These are phyloP conservation scores for Ericerus pela DNA, from an alignment of 1,140 invertebrate species.

Conservation along the genomic window DNA sequence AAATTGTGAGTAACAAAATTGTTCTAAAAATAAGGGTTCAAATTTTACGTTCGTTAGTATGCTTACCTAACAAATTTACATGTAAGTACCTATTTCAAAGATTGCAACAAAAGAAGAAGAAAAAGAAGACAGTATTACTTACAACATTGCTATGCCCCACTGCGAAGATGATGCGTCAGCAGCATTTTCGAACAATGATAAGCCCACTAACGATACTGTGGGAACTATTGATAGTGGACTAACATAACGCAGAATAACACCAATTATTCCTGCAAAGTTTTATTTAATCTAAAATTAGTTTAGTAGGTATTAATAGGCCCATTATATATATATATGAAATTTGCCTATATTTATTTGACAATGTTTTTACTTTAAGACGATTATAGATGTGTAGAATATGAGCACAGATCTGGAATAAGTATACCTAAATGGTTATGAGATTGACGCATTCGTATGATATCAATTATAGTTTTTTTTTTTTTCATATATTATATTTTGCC, in stretches of 20 bases:
- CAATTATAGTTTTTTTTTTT: too few relatives aligned
- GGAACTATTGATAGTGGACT: conserved; percentile 68
- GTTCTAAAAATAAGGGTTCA: conserved; percentile 44
- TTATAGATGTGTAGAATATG: too few relatives aligned
- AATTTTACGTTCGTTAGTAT: neutral
- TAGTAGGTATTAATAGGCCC: too few relatives aligned
- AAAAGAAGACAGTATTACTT: conserved; percentile 26
- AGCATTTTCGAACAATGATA: conserved; percentile 64
- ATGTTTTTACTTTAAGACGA: too few relatives aligned
- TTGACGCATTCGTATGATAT: too few relatives aligned
- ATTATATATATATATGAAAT: too few relatives aligned
- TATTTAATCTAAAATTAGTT: too few relatives aligned
- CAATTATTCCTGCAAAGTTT: conserved; percentile 45
- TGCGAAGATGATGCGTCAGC: conserved; percentile 56
- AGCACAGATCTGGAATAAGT: too few relatives aligned
- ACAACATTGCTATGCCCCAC: conserved; percentile 66
- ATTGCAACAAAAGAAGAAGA: conserved; percentile 12
- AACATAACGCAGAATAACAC: conserved; percentile 52
- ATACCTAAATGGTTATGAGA: too few relatives aligned
- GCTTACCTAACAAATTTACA: neutral
- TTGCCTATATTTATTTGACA: too few relatives aligned
- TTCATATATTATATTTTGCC: too few relatives aligned
- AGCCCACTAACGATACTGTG: conserved; percentile 60
- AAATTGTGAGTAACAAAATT: conserved; percentile 59
- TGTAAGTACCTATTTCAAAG: neutral